phyloP scores from a whole-genome alignment of 2,888 invertebrate genomes.

The Diarsia brunnea region DNA sequence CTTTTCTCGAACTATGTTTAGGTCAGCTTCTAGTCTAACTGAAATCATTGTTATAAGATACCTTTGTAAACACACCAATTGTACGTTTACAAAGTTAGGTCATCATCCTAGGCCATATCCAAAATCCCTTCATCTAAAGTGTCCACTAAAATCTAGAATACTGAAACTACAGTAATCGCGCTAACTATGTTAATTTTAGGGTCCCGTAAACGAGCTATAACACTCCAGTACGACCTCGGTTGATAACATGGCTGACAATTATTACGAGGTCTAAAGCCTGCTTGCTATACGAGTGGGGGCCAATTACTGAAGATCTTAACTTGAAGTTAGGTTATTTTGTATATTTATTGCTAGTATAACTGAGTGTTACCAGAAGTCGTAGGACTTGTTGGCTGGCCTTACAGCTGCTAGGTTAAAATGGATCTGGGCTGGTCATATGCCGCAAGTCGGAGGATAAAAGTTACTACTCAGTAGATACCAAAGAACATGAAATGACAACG shows the following conservation, averaged over 20 bases:
- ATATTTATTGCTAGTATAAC: neutral
- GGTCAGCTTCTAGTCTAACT: too few relatives aligned
- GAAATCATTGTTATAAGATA: too few relatives aligned
- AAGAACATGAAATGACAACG: too few relatives aligned
- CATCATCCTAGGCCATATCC: neutral
- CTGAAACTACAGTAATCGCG: conserved; percentile 7
- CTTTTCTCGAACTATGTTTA: too few relatives aligned
- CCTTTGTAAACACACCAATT: neutral
- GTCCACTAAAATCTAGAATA: conserved; percentile 8
- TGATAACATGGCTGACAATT: conserved; percentile 33
- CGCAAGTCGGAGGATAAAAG: too few relatives aligned
- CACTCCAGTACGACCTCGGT: neutral
- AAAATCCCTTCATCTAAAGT: neutral
- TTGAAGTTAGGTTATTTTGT: conserved; percentile 15
- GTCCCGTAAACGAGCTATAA: conserved; percentile 26
- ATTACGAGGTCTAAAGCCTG: conserved; percentile 13
- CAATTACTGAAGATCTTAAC: conserved; percentile 30
- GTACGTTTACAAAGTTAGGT: neutral
- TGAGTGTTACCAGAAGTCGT: neutral
- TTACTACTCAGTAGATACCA: too few relatives aligned
- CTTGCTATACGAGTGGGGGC: neutral
- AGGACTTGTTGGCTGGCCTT: too few relatives aligned
- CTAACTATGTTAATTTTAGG: conserved; percentile 51
- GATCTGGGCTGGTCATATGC: too few relatives aligned
- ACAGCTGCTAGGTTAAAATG: too few relatives aligned